These are phyloP conservation scores for Rhizomys pruinosus DNA, from an alignment of 2,113 vertebrate species.

Conservation along the genomic window DNA sequence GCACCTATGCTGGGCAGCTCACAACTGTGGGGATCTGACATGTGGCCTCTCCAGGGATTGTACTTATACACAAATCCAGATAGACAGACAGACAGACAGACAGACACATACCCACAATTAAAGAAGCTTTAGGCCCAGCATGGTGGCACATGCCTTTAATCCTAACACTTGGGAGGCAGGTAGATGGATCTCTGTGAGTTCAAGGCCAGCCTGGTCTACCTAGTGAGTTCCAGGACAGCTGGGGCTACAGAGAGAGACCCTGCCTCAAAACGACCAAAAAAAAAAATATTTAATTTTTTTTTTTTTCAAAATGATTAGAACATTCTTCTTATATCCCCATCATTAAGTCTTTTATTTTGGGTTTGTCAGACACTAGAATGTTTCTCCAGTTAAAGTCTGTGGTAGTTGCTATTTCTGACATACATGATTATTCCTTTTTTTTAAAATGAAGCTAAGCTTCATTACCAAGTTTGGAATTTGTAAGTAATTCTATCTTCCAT, in stretches of 20 bases:
- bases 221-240: no score
- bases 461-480: background rate
- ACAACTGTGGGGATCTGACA: background rate
- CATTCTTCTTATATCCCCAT: background rate
- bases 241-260: no score
- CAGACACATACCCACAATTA: background rate
- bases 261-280: no score
- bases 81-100: background rate
- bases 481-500: background rate
- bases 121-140: no score
- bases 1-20: background rate
- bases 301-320: slow-evolving; percentile 24
- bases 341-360: slow-evolving; percentile 42
- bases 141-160: no score
- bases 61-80: background rate
- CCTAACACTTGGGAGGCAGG: no score
- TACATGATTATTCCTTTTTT: slow-evolving; percentile 4
- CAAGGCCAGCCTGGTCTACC: no score
- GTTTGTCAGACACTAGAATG: background rate
- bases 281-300: no score
- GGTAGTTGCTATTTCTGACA: background rate
- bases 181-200: no score
- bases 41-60: background rate
- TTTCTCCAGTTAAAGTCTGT: slow-evolving; percentile 40
- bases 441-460: background rate